Percentiles rank a stretch among this genome's conserved stretches.
Conservation (phyloP, 2,888 invertebrate genomes). For the Ptychoptera albimana region DNA sequence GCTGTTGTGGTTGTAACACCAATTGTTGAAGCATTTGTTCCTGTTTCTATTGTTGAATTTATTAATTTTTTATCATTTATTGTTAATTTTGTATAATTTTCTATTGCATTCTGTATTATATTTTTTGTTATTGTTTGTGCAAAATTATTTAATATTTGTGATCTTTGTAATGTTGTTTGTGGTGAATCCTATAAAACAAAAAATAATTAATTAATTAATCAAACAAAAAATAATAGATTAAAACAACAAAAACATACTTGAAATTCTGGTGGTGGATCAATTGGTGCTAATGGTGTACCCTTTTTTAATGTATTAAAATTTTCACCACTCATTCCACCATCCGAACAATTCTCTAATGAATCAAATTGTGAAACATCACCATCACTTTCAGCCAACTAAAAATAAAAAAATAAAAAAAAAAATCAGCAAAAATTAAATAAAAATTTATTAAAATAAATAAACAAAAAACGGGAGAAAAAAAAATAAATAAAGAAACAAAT, state of each 20-base stretch:
- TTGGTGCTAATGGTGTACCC: slow-evolving; percentile 47
- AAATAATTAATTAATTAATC: background rate
- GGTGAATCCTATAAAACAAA: slow-evolving; percentile 22
- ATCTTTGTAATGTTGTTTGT: slow-evolving; percentile 26
- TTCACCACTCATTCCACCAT: slow-evolving; percentile 60
- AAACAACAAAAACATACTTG: slow-evolving; percentile 37
- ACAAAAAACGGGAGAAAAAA: background rate
- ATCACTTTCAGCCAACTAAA: slow-evolving; percentile 65
- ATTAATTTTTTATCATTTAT: background rate
- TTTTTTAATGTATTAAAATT: slow-evolving; percentile 72
- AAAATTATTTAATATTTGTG: slow-evolving; percentile 14
- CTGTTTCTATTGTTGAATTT: background rate
- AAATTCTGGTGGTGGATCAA: slow-evolving; percentile 75
- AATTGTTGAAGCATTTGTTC: background rate
- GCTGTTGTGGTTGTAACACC: background rate
- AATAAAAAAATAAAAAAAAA: slow-evolving; percentile 13
- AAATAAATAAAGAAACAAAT: too few relatives aligned
- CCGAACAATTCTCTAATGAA: slow-evolving; percentile 56
- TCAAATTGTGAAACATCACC: slow-evolving; percentile 68
- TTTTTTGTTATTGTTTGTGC: slow-evolving; percentile 11
- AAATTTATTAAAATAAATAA: background rate
- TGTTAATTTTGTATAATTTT: slow-evolving; percentile 1
- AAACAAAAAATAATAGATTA: background rate
- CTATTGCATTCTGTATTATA: slow-evolving; percentile 12
- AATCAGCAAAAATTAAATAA: background rate